Conservation (phyloP, 2,888 invertebrate genomes). For the Trissolcus japonicus region DNA sequence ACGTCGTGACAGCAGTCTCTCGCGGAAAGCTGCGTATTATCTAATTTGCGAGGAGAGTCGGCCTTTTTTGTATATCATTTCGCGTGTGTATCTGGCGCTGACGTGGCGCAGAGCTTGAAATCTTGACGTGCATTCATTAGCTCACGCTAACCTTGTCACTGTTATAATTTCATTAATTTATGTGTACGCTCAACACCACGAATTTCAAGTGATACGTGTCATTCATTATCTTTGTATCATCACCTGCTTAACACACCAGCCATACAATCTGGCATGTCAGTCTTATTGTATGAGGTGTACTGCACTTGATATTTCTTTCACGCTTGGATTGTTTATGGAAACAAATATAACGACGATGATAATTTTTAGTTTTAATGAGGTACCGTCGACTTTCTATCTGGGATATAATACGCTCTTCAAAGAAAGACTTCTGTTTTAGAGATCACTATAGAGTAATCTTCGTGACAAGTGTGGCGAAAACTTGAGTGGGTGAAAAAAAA, state of each 20-base stretch:
- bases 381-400: too few relatives aligned
- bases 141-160: slow-evolving; percentile 29
- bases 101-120: slow-evolving; percentile 27
- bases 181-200: slow-evolving; percentile 12
- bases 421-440: neutral
- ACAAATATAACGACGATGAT: neutral
- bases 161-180: slow-evolving; percentile 41
- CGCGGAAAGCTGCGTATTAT: slow-evolving; percentile 9
- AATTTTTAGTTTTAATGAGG: neutral
- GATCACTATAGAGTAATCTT: neutral
- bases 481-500: neutral
- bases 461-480: neutral
- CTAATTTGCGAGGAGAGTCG: slow-evolving; percentile 18
- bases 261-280: neutral
- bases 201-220: slow-evolving; percentile 10
- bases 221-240: slow-evolving; percentile 22
- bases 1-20: neutral
- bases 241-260: slow-evolving; percentile 10
- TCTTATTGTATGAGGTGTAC: neutral
- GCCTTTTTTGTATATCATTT: slow-evolving; percentile 20
- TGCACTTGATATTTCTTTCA: neutral
- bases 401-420: too few relatives aligned
- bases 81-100: slow-evolving; percentile 21
- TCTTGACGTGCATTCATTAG: slow-evolving; percentile 39
- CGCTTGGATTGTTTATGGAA: neutral